Conservation (phyloP, 2,113 vertebrate species). For the Eubucco bourcierii region DNA sequence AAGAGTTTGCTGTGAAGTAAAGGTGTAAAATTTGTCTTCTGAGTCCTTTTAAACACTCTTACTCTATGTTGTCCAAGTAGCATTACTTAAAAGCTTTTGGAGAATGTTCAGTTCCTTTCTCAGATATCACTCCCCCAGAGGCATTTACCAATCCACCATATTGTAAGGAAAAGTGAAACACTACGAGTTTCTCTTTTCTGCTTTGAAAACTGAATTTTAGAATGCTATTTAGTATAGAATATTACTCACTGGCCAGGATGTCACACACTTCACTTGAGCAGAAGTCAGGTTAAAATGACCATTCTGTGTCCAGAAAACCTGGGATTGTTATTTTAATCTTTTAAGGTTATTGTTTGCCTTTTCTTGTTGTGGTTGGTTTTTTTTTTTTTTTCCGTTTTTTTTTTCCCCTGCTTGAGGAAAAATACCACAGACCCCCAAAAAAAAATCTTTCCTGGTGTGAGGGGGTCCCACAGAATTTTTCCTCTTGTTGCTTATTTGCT, state of each 20-base stretch:
- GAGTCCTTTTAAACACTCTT: neutral
- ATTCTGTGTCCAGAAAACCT: neutral
- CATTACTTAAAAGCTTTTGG: conserved; percentile 36
- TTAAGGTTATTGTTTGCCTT: neutral
- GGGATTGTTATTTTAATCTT: neutral
- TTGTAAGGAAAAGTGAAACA: neutral
- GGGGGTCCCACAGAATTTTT: neutral
- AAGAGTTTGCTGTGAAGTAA: neutral
- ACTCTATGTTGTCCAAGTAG: conserved; percentile 1
- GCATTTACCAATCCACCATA: conserved; percentile 11
- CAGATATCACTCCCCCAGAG: neutral
- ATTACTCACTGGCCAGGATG: neutral
- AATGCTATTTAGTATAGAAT: neutral
- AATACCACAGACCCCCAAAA: neutral
- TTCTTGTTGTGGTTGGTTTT: too few species aligned
- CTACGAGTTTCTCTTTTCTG: neutral
- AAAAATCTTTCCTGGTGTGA: neutral
- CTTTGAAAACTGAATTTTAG: neutral
- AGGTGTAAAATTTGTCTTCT: conserved; percentile 4
- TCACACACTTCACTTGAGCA: neutral
- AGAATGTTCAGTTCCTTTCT: neutral
- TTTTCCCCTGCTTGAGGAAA: neutral
- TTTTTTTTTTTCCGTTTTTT: neutral
- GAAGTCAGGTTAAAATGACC: neutral
- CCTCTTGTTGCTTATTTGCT: neutral